Conservation (phyloP, 2,888 invertebrate species). For the Nasonia oneida region DNA sequence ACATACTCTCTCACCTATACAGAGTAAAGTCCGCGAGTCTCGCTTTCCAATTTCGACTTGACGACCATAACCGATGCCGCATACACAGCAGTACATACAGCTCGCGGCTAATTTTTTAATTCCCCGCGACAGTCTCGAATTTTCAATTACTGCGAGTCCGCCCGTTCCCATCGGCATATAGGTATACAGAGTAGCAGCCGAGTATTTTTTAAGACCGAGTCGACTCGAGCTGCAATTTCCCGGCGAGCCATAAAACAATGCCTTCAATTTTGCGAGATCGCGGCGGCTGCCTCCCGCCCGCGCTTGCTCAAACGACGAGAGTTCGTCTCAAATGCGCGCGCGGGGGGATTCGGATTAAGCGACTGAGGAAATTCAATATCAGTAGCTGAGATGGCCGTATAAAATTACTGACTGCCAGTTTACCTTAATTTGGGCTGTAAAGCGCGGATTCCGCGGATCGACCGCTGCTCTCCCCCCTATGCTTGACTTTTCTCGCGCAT, state of each 20-base stretch:
- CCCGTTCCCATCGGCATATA: neutral
- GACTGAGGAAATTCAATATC: slow-evolving; percentile 79
- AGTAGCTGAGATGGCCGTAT: slow-evolving; percentile 78
- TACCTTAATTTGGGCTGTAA: slow-evolving; percentile 78
- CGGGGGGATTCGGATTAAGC: slow-evolving; percentile 76
- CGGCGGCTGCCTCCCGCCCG: slow-evolving; percentile 50
- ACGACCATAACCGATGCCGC: slow-evolving; percentile 58
- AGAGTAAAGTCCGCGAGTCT: slow-evolving; percentile 20
- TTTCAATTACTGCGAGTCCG: slow-evolving; percentile 49
- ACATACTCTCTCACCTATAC: slow-evolving; percentile 23
- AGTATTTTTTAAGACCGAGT: slow-evolving; percentile 41
- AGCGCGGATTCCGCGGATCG: slow-evolving; percentile 63
- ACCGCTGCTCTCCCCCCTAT: neutral
- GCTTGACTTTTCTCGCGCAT: neutral
- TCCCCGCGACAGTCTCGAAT: slow-evolving; percentile 52
- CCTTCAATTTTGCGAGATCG: slow-evolving; percentile 76
- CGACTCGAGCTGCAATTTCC: slow-evolving; percentile 70
- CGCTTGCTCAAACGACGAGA: slow-evolving; percentile 15
- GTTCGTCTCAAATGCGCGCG: slow-evolving; percentile 47
- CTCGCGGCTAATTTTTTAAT: slow-evolving; percentile 59
- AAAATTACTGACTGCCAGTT: slow-evolving; percentile 79
- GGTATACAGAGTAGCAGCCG: neutral
- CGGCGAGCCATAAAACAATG: slow-evolving; percentile 76
- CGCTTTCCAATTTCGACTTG: slow-evolving; percentile 61
- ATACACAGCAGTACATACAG: neutral